Evolutionary conservation across 2,797 vertebrate genomes (phyloP).

Genomic region (Microchirus variegatus): DNA sequence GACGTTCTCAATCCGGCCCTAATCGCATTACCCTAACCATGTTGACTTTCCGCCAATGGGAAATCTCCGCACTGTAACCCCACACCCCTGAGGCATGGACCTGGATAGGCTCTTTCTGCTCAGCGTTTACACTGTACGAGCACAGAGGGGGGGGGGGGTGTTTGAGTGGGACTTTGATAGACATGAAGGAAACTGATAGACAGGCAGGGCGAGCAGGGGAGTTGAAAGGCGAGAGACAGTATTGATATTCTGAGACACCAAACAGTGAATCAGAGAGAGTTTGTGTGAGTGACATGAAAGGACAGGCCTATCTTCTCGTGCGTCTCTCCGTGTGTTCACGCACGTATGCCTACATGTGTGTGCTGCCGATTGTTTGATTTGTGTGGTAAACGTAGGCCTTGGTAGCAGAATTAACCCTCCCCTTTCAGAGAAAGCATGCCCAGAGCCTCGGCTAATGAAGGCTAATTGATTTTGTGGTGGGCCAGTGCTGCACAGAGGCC

Average conservation of each 20-base stretch:
- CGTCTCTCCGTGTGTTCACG: slow-evolving; percentile 19
- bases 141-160: slow-evolving; percentile 39
- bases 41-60: slow-evolving; percentile 86
- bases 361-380: slow-evolving; percentile 51
- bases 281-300: slow-evolving; percentile 47
- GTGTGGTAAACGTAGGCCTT: slow-evolving; percentile 62
- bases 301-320: slow-evolving; percentile 31
- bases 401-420: slow-evolving; percentile 65
- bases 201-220: slow-evolving; percentile 36
- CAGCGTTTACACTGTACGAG: slow-evolving; percentile 59
- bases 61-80: slow-evolving; percentile 85
- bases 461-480: slow-evolving; percentile 98
- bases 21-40: slow-evolving; percentile 85
- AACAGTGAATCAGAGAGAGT: slow-evolving; percentile 34
- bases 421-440: slow-evolving; percentile 60
- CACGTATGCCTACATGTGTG: slow-evolving; percentile 7
- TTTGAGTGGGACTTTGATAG: slow-evolving; percentile 69
- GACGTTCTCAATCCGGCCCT: slow-evolving; percentile 78
- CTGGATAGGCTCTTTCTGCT: slow-evolving; percentile 66
- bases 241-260: slow-evolving; percentile 51
- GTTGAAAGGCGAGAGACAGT: slow-evolving; percentile 60
- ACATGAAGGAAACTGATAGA: slow-evolving; percentile 67
- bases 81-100: slow-evolving; percentile 75
- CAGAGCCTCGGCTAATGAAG: slow-evolving; percentile 89
- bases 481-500: slow-evolving; percentile 87